These are phyloP conservation scores for Tringa solitaria DNA, from an alignment of 2,113 vertebrate species.

Conservation along the genomic window DNA sequence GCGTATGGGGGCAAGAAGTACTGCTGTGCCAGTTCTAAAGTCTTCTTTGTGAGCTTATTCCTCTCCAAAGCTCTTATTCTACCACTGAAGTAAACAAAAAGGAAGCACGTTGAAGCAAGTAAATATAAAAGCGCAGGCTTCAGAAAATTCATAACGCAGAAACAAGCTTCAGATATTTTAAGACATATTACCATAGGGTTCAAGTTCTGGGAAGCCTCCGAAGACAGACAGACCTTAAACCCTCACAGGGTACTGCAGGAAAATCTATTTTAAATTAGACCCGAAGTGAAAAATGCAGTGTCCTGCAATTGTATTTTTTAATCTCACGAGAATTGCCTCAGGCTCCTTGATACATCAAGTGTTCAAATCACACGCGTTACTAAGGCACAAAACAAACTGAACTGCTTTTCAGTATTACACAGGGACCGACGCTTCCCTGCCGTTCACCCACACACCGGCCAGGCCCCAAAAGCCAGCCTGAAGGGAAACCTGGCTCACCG, in stretches of 20 bases:
- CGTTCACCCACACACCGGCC: rapidly evolving
- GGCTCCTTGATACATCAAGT: rapidly evolving
- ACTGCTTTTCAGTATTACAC: rapidly evolving
- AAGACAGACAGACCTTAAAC: neutral
- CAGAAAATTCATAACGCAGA: neutral
- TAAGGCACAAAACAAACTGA: rapidly evolving
- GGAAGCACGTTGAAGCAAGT: neutral
- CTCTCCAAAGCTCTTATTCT: conserved; percentile 71
- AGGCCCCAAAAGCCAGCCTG: neutral
- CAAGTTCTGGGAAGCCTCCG: neutral
- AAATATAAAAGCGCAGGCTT: neutral
- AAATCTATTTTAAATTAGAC: neutral
- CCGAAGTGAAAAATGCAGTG: rapidly evolving
- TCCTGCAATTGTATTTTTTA: neutral
- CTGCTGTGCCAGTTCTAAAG: conserved; percentile 72
- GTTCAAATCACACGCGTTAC: rapidly evolving
- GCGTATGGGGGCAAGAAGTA: conserved; percentile 88
- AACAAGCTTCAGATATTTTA: neutral
- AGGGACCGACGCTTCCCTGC: rapidly evolving
- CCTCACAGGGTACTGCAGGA: neutral
- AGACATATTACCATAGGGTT: neutral
- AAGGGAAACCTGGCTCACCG: neutral
- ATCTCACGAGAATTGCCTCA: rapidly evolving
- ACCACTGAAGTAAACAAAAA: conserved; percentile 76
- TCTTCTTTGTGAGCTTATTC: conserved; percentile 79